A percentile compares a stretch with the other conserved stretches of the same genome.
Evolutionary conservation across 1,140 invertebrate genomes (phyloP).

Genomic region (Pseudomyrmex flavicornis): DNA sequence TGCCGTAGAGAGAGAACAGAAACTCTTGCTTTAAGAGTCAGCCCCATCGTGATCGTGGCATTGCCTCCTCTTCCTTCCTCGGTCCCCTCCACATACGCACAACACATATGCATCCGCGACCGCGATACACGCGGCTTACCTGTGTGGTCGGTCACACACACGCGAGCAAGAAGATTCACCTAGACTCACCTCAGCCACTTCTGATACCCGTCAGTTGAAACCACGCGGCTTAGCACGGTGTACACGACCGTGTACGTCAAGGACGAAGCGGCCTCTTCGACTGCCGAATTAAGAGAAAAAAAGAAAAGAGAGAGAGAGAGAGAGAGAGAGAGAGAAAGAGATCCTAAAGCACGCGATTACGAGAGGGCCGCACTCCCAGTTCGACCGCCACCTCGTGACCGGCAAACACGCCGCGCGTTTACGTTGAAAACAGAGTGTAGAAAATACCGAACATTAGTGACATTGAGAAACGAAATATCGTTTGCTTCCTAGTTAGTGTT

Average conservation of each 20-base stretch:
- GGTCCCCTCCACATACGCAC: slow-evolving; percentile 48
- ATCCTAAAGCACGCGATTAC: slow-evolving; percentile 51
- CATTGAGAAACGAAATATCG: background rate
- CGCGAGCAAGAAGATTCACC: slow-evolving; percentile 72
- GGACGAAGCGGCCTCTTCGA: slow-evolving; percentile 71
- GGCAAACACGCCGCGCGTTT: slow-evolving; percentile 17
- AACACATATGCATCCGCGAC: slow-evolving; percentile 54
- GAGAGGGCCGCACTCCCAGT: slow-evolving; percentile 53
- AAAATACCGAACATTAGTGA: too few relatives aligned
- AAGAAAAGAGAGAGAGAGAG: background rate
- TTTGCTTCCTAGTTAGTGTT: slow-evolving; percentile 8
- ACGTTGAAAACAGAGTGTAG: too few relatives aligned
- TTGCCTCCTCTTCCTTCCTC: slow-evolving; percentile 73
- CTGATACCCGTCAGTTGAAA: slow-evolving; percentile 82
- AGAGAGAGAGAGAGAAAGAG: slow-evolving; percentile 13
- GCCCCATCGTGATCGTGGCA: slow-evolving; percentile 63
- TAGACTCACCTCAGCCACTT: slow-evolving; percentile 76
- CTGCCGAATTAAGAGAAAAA: slow-evolving; percentile 27
- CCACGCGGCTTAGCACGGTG: slow-evolving; percentile 83
- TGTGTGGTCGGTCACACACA: slow-evolving; percentile 65
- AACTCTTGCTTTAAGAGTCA: slow-evolving; percentile 31
- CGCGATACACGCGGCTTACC: slow-evolving; percentile 64
- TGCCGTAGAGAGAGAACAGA: slow-evolving; percentile 47
- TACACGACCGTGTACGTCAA: slow-evolving; percentile 82
- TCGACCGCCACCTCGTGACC: slow-evolving; percentile 53